These are phyloP conservation scores for Garra rufa DNA, from an alignment of 2,113 vertebrate species.

Conservation along the genomic window DNA sequence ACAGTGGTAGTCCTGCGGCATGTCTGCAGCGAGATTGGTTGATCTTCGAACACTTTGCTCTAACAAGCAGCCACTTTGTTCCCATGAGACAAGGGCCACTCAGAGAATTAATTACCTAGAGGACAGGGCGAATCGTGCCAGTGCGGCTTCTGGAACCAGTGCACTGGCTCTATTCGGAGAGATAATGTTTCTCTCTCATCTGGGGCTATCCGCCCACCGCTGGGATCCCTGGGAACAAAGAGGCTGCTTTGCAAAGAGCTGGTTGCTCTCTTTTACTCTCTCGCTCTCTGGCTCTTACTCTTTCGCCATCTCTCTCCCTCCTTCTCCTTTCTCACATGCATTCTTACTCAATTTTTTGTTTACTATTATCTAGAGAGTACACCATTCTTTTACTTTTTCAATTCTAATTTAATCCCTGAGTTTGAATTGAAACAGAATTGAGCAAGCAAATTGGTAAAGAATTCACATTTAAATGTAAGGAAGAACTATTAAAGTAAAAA, in stretches of 20 bases:
- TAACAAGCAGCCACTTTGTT: slow-evolving; percentile 87
- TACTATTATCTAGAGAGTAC: background rate
- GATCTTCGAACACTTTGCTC: slow-evolving; percentile 64
- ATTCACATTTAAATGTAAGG: background rate
- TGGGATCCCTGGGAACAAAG: slow-evolving; percentile 74
- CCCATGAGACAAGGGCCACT: slow-evolving; percentile 74
- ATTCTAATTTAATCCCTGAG: background rate
- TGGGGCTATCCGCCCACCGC: slow-evolving; percentile 80
- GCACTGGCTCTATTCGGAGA: slow-evolving; percentile 78
- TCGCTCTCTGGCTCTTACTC: slow-evolving; percentile 8
- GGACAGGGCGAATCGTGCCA: slow-evolving; percentile 68
- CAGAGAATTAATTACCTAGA: slow-evolving; percentile 80
- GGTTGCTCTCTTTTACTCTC: background rate
- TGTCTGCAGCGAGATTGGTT: slow-evolving; percentile 61
- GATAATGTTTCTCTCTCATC: slow-evolving; percentile 84
- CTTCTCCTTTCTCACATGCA: slow-evolving; percentile 22
- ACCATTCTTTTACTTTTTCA: background rate
- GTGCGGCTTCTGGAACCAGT: slow-evolving; percentile 70
- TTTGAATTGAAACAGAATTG: background rate
- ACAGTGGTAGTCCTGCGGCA: slow-evolving; percentile 78
- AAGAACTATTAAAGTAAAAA: background rate
- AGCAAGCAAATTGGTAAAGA: background rate
- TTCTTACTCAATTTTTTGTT: slow-evolving; percentile 5
- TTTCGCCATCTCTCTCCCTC: slow-evolving; percentile 58
- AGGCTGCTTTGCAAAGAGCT: slow-evolving; percentile 77